These are phyloP conservation scores for Montipora sp. DNA, from an alignment of 64 coral and sea anemone genomes.

Conservation along the genomic window DNA sequence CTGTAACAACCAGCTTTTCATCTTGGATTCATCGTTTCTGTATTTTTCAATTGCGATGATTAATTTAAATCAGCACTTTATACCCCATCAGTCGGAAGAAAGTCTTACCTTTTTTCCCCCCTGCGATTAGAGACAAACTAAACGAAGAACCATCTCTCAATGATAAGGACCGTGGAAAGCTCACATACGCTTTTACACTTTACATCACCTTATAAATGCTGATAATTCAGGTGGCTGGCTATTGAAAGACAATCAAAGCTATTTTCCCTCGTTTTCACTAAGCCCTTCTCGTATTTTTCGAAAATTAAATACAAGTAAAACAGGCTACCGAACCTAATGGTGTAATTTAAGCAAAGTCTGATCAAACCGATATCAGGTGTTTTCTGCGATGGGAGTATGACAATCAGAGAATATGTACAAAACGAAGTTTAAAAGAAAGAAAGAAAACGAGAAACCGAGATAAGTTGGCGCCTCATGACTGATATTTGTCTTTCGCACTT, in stretches of 20 bases:
- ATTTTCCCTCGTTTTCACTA: constrained; percentile 43
- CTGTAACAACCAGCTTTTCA: background rate
- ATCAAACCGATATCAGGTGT: background rate
- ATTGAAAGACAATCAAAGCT: constrained; percentile 37
- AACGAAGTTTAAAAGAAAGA: background rate
- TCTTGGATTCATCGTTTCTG: background rate
- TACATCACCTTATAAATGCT: background rate
- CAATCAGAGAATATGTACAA: background rate
- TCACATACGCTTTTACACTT: background rate
- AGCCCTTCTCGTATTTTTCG: background rate
- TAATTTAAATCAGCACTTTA: background rate
- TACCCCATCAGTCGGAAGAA: background rate
- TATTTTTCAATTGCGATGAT: background rate
- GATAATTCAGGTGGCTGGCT: background rate
- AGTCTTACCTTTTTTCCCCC: background rate
- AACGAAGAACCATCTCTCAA: background rate
- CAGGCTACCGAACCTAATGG: constrained; percentile 17
- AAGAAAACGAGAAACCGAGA: background rate
- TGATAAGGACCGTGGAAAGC: constrained; percentile 26
- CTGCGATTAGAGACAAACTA: background rate
- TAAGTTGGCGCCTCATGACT: background rate
- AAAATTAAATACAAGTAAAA: constrained; percentile 4
- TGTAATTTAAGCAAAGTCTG: constrained; percentile 21
- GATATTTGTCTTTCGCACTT: constrained; percentile 34
- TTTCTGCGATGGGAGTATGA: background rate